phyloP scores from a whole-genome alignment of 2,797 vertebrate genomes.

The Danio tinwini region DNA sequence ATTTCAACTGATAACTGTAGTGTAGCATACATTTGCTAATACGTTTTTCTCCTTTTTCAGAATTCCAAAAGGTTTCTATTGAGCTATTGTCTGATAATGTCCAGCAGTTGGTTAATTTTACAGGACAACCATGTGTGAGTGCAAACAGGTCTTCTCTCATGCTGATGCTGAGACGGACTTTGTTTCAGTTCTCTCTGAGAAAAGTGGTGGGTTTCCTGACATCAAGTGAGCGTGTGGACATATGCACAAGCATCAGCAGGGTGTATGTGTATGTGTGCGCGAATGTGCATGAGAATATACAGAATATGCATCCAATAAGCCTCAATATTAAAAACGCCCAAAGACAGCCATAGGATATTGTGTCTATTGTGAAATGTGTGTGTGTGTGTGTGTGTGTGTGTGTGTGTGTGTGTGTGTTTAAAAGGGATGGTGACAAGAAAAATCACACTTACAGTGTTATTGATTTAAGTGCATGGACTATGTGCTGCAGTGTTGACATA shows the following conservation, averaged over 20 bases:
- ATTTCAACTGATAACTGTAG: no score
- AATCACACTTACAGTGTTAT: conserved; percentile 3
- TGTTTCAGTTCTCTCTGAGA: conserved; percentile 27
- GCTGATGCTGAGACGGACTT: neutral
- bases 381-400: neutral
- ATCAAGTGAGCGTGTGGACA: neutral
- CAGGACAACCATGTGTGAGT: neutral
- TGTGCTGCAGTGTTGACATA: conserved; percentile 41
- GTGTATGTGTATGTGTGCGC: conserved; percentile 67
- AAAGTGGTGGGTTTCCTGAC: conserved; percentile 9
- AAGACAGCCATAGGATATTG: conserved; percentile 21
- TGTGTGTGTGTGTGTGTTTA: neutral
- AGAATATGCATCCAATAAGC: conserved; percentile 71
- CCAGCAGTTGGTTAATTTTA: neutral
- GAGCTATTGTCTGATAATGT: neutral
- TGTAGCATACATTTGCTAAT: no score
- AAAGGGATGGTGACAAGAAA: neutral
- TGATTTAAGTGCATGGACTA: conserved; percentile 37
- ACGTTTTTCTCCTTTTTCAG: no score
- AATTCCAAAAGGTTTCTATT: no score
- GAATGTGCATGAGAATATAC: conserved; percentile 73
- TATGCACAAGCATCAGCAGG: conserved; percentile 56
- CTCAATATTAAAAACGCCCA: conserved; percentile 76
- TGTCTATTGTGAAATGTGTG: neutral
- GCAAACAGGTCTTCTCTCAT: neutral